A percentile compares a stretch with the other conserved stretches of the same genome.
phyloP scores from a whole-genome alignment of 2,888 invertebrate genomes.

The Tachystola acroxantha region DNA sequence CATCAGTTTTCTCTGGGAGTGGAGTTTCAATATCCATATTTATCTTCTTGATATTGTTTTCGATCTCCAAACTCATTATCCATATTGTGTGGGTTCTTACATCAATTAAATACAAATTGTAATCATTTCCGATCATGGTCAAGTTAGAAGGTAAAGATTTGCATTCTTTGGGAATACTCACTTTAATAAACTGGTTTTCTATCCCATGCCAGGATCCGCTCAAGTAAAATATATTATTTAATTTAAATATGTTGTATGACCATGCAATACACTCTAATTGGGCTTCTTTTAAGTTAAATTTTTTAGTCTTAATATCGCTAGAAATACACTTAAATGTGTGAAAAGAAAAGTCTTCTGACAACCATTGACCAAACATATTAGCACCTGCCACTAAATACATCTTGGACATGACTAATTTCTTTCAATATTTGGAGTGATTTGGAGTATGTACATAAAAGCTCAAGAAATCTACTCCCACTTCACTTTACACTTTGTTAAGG shows the following conservation, averaged over 20 bases:
- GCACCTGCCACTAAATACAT: conserved; percentile 50
- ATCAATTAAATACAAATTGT: conserved; percentile 37
- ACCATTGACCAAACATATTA: conserved; percentile 68
- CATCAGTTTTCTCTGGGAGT: conserved; percentile 16
- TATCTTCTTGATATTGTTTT: conserved; percentile 29
- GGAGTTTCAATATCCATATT: conserved; percentile 34
- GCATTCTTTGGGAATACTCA: conserved; percentile 37
- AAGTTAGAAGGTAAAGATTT: conserved; percentile 19
- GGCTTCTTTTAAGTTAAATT: conserved; percentile 21
- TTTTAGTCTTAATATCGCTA: conserved; percentile 10
- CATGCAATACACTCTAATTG: conserved; percentile 44
- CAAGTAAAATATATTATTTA: conserved; percentile 35
- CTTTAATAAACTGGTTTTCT: conserved; percentile 31
- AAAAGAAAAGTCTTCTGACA: conserved; percentile 28
- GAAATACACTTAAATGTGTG: conserved; percentile 32
- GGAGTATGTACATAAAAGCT: too few species aligned
- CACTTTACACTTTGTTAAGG: too few species aligned
- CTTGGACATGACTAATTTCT: too few species aligned
- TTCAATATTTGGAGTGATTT: too few species aligned
- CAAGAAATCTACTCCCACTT: too few species aligned
- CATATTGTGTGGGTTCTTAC: conserved; percentile 32
- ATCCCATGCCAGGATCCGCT: conserved; percentile 47
- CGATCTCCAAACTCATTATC: conserved; percentile 37
- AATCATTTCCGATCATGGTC: conserved; percentile 49
- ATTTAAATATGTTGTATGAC: conserved; percentile 58